Base-by-base conservation (phyloP, 1,140 invertebrate species). In the Pygmarrhopalites habei region DNA sequence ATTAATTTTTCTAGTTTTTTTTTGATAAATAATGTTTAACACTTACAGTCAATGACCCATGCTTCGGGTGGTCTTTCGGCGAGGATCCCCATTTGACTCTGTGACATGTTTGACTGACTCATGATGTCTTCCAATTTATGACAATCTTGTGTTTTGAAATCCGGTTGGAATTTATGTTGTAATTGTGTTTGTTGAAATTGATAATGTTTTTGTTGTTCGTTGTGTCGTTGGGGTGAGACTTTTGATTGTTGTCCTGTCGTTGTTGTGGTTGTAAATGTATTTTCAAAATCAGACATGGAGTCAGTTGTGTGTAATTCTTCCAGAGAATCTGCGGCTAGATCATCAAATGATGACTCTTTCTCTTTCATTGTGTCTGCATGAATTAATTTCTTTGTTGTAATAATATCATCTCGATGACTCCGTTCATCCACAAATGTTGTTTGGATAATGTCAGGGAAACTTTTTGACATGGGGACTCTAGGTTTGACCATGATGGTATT, bases 41-140 rank as follows among this genome's bases (percentile, higher is more conserved):
- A n/a, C n/a, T n/a, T n/a, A n/a, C n/a, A 67, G 44, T 70, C 68
- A 25, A 70, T 66, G 25, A 65, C 47, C 68, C 68, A 70, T 2
- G 68, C 62, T 52, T 70, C 68, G 0, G 68, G 68, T 2, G 68
- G 68, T 47, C 66, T 67, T 29, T 70, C 68, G 5, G 46, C 55
- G 19, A 59, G 44, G 10, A 70, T 70, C 19, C 68, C 68, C 17
- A 59, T 56, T 41, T 56, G 53, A 23, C 53, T 39, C 17, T 55
- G 46, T 2, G 57, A 60, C 32, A 53, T 39, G n/a, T n/a, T n/a
- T 12, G 32, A 53, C 29, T 19, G 46, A 28, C n/a, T 19, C 29
- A 29, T 57, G 5, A 56, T 35, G 26, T 56, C 53, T 41, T 56
- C 2, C 15, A 56, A 52, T 17, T 55, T 55, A 21, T 30, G n/a